These are phyloP conservation scores for Podarcis lilfordi DNA, from an alignment of 2,797 vertebrate genomes.

Conservation along the genomic window DNA sequence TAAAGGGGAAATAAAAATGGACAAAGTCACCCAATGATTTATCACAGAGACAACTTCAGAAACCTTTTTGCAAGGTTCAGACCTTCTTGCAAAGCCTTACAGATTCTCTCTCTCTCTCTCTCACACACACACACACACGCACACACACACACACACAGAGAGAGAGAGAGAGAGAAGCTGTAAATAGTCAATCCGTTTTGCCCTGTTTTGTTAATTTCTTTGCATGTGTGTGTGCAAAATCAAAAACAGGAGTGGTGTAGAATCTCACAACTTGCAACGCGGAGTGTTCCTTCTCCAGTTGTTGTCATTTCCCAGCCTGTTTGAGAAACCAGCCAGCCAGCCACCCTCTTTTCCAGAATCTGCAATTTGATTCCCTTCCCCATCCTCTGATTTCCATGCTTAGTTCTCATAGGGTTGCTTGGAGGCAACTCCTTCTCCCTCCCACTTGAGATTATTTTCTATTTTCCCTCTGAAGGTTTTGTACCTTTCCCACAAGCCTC, in stretches of 20 bases:
- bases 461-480: background rate
- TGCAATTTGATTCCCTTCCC: background rate
- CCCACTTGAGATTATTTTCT: no score
- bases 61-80: background rate
- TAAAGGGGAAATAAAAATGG: constrained; percentile 21
- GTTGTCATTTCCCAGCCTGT: no score
- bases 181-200: no score
- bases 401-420: background rate
- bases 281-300: background rate
- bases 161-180: no score
- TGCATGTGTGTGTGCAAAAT: background rate
- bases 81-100: background rate
- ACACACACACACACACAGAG: background rate
- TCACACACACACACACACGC: no score
- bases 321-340: background rate
- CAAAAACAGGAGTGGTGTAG: background rate
- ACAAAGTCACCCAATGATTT: background rate
- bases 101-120: background rate
- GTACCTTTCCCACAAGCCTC: background rate
- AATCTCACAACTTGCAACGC: background rate
- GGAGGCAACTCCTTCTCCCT: background rate
- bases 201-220: background rate
- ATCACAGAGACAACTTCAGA: background rate
- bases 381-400: no score
- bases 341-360: background rate